These are phyloP conservation scores for Cryptophagus acutangulus DNA, from an alignment of 2,888 invertebrate genomes.

Conservation along the genomic window DNA sequence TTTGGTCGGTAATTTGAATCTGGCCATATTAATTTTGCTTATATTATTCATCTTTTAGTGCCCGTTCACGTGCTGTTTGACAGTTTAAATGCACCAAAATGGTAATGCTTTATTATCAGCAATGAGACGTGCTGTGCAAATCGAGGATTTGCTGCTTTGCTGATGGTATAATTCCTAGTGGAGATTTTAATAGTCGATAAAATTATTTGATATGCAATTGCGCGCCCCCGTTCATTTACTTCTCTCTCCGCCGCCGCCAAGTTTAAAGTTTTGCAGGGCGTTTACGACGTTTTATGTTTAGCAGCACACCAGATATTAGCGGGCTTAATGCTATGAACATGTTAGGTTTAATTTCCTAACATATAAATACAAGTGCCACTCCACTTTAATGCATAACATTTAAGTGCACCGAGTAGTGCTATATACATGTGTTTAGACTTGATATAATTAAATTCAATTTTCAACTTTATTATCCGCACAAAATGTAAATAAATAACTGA, in stretches of 20 bases:
- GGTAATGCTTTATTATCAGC: slow-evolving; percentile 7
- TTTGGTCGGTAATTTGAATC: too few species aligned
- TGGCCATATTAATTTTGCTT: too few species aligned
- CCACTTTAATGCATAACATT: slow-evolving; percentile 9
- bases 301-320: slow-evolving; percentile 23
- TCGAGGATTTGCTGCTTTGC: too few species aligned
- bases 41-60: too few species aligned
- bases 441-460: too few species aligned
- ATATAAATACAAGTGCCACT: slow-evolving; percentile 18
- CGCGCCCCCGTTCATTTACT: slow-evolving; percentile 20
- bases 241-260: too few species aligned
- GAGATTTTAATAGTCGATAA: slow-evolving; percentile 30
- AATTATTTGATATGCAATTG: slow-evolving; percentile 28
- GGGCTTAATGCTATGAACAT: slow-evolving; percentile 23
- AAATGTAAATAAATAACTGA: too few species aligned
- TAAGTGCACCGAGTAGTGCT: too few species aligned
- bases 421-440: slow-evolving; percentile 5
- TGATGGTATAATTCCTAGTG: slow-evolving; percentile 25
- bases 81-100: slow-evolving; percentile 4
- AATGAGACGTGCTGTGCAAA: background rate
- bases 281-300: slow-evolving; percentile 23
- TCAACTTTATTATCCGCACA: too few species aligned
- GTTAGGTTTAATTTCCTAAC: slow-evolving; percentile 22
- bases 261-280: slow-evolving; percentile 14
- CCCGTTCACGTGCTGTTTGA: slow-evolving; percentile 5